Evolutionary conservation across 2,797 vertebrate species (phyloP), one percentile per base, ranked within the genome.

Genomic region (Rhadinocentrus ornatus): DNA sequence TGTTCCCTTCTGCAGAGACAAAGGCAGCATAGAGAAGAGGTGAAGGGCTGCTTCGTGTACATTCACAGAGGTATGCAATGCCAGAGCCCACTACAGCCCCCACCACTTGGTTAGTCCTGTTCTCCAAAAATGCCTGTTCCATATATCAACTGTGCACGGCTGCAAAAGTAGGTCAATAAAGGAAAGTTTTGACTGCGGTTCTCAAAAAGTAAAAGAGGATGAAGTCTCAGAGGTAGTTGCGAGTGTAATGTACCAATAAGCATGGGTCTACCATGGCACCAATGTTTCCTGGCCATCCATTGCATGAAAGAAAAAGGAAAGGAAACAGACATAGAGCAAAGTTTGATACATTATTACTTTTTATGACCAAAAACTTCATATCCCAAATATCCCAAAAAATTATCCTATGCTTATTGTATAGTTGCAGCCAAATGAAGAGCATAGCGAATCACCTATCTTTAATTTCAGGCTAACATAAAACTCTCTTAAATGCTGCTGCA

Each of bases 121-220:
- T 85, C 66, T 76, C 76, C 71, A 56, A 89, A 81, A 84, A 68
- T 60, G 66, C 64, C 75, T 74, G 75, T 77, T 77, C 86, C 85
- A 92, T 90, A 88, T 87, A 91, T 94, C 93, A 92, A 90, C 84
- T 31, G 62, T 75, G 77, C 81, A 72, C 85, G 79, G 85, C 80
- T 75, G 84, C 62, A 39, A 91, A 94, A 92, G 88, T 92, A 92
- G 93, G 93, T 93, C 92, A 93, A 79, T 90, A 89, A 89, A 89
- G 78, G 72, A 80, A 75, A 85, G 68, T 88, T 89, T 78, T 77
- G 71, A 71, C 65, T 71, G 72, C 27, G 61, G 72, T 75, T 84
- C 66, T 82, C 50, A 69, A 69, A 78, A 80, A 80, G 63, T 77
- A 66, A 83, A 81, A 61, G 59, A 75, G 73, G 76, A 75, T 48